phyloP scores from a whole-genome alignment of 1,140 invertebrate genomes.

The Drosophila tropicalis region DNA sequence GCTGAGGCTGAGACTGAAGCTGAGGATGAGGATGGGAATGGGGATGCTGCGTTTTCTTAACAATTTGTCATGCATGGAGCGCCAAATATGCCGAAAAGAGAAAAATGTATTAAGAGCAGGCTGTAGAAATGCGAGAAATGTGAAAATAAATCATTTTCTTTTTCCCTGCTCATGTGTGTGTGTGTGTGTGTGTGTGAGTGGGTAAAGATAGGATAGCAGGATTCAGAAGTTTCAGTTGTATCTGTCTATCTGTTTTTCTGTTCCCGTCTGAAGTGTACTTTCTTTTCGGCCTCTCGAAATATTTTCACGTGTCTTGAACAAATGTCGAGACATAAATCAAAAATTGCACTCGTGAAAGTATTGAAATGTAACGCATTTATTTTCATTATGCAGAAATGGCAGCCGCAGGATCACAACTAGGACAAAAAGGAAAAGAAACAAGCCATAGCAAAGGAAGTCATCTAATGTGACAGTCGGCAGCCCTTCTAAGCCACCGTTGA shows the following conservation, averaged over 20 bases:
- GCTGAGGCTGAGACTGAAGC: neutral
- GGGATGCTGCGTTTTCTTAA: slow-evolving; percentile 70
- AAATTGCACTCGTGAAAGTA: slow-evolving; percentile 65
- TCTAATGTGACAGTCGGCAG: slow-evolving; percentile 60
- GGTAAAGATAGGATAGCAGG: slow-evolving; percentile 37
- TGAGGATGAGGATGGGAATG: neutral
- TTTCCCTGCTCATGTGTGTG: slow-evolving; percentile 50
- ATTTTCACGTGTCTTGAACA: slow-evolving; percentile 77
- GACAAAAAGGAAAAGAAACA: neutral
- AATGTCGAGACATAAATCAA: slow-evolving; percentile 80
- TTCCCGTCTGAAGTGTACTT: slow-evolving; percentile 58
- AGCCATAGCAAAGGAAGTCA: slow-evolving; percentile 20
- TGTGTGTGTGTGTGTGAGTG: slow-evolving; percentile 9
- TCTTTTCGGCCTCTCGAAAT: slow-evolving; percentile 64
- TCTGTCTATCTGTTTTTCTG: neutral
- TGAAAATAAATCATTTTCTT: slow-evolving; percentile 79
- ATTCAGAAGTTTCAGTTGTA: slow-evolving; percentile 12
- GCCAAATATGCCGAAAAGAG: slow-evolving; percentile 78
- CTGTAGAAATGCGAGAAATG: slow-evolving; percentile 73
- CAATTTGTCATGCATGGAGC: slow-evolving; percentile 81
- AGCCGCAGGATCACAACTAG: slow-evolving; percentile 59
- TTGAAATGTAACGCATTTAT: slow-evolving; percentile 82
- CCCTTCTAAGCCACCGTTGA: slow-evolving; percentile 71
- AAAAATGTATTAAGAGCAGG: slow-evolving; percentile 80
- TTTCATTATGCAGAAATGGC: slow-evolving; percentile 60